Evolutionary conservation across 2,888 invertebrate species (phyloP), one percentile per base, ranked within the genome.

Genomic region (Plagiodera versicolora): DNA sequence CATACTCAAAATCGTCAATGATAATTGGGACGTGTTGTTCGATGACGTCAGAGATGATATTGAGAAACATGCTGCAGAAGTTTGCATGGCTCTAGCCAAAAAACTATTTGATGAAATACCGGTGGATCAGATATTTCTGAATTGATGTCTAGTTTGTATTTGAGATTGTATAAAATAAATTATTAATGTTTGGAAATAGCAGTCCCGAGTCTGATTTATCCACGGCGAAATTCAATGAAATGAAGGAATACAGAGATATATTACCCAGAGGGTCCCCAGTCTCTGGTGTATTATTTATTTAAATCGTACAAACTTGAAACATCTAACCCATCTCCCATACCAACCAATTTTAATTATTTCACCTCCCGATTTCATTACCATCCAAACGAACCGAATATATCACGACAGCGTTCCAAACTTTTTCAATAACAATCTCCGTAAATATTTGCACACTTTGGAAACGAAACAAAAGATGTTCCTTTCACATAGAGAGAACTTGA

Each of bases 21-120:
- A 73, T 0, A 71, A 72, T 58, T 72, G 72, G 71, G 28, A 53
- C 6, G 58, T 57, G 6, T 47, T 73, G 5, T 72, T 58, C 18
- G 51, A 56, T 19, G 70, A 72, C 48, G 60, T 71, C 4, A 61
- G 51, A 46, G 45, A 53, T 2, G 68, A 65, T 14, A 66, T 67
- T 30, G 69, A 68, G 44, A 52, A 61, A 20, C 57, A 60, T n/a
- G 65, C 59, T 48, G 65, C 60, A 2, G 16, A 48, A 18, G 32
- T 64, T 17, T 56, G 63, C n/a, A 35, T 18, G 18, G 14, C 9
- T 1, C 49, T 61, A 11, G 64, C 66, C 8, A 63, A 57, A 19
- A 54, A 54, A 16, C 53, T 64, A 18, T 66, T 66, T 30, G n/a
- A 44, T 6, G 59, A 35, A 14, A 54, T 66, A 2, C 61, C 66